phyloP scores from a whole-genome alignment of 1,140 invertebrate species.

The Papilio xuthus region DNA sequence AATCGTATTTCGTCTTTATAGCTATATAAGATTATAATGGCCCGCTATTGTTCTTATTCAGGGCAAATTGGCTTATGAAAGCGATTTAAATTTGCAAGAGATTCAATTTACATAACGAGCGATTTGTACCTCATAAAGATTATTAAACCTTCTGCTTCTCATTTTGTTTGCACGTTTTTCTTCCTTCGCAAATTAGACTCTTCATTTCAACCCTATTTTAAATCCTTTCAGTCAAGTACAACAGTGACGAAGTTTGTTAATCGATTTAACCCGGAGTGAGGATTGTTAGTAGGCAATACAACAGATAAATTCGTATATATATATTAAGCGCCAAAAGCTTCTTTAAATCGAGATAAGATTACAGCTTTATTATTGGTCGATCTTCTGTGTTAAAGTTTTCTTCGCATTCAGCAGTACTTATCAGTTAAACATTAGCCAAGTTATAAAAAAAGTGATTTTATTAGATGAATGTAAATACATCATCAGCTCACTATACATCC shows the following conservation, averaged over 20 bases:
- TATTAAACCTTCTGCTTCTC: slow-evolving; percentile 69
- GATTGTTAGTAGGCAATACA: neutral
- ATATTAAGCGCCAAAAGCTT: too few species aligned
- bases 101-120: slow-evolving; percentile 79
- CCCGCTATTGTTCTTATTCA: slow-evolving; percentile 67
- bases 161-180: slow-evolving; percentile 52
- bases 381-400: too few species aligned
- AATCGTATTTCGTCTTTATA: slow-evolving; percentile 21
- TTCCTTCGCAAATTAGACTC: slow-evolving; percentile 27
- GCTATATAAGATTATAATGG: slow-evolving; percentile 26
- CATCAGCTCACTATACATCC: too few species aligned
- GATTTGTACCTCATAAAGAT: slow-evolving; percentile 78
- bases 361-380: too few species aligned
- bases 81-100: slow-evolving; percentile 76
- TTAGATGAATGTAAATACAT: too few species aligned
- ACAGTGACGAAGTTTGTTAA: neutral
- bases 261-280: neutral
- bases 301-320: too few species aligned
- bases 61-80: slow-evolving; percentile 75
- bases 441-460: too few species aligned
- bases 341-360: too few species aligned
- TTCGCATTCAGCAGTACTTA: too few species aligned
- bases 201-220: slow-evolving; percentile 1
- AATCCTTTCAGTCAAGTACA: slow-evolving; percentile 8
- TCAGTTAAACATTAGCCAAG: too few species aligned